These are phyloP conservation scores for Shinisaurus crocodilurus DNA, from an alignment of 2,113 vertebrate species.

Conservation along the genomic window DNA sequence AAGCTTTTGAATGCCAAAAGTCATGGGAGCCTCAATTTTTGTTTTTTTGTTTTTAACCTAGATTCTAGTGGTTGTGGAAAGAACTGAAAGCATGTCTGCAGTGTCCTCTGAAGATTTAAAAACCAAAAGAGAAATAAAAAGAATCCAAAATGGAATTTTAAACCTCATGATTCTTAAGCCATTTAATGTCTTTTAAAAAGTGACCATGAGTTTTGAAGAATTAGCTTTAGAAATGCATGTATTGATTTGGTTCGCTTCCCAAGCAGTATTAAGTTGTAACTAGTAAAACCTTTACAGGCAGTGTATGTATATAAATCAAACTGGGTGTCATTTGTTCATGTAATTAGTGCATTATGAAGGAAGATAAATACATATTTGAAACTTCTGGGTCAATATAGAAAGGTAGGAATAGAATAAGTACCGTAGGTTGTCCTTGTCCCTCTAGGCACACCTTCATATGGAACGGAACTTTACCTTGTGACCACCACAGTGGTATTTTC, in stretches of 20 bases:
- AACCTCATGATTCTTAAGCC: conserved; percentile 13
- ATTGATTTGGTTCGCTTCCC: background rate
- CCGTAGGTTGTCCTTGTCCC: background rate
- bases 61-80: conserved; percentile 1
- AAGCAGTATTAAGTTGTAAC: background rate
- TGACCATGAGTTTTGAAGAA: background rate
- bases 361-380: conserved; percentile 2
- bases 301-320: background rate
- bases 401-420: conserved; percentile 9
- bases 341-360: background rate
- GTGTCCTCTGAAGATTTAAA: conserved; percentile 10
- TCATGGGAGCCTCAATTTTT: conserved; percentile 4
- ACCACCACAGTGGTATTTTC: background rate
- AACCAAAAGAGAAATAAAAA: conserved; percentile 22
- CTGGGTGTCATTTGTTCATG: conserved; percentile 1
- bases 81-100: conserved; percentile 6
- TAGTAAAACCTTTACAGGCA: background rate
- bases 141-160: conserved; percentile 23
- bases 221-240: conserved; percentile 9
- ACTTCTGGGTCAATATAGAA: conserved; percentile 23
- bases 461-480: background rate
- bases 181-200: background rate
- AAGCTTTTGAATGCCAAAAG: conserved; percentile 17
- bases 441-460: conserved; percentile 8
- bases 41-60: background rate